These are phyloP conservation scores for Parambassis ranga DNA, from an alignment of 2,797 vertebrate species.

Conservation along the genomic window DNA sequence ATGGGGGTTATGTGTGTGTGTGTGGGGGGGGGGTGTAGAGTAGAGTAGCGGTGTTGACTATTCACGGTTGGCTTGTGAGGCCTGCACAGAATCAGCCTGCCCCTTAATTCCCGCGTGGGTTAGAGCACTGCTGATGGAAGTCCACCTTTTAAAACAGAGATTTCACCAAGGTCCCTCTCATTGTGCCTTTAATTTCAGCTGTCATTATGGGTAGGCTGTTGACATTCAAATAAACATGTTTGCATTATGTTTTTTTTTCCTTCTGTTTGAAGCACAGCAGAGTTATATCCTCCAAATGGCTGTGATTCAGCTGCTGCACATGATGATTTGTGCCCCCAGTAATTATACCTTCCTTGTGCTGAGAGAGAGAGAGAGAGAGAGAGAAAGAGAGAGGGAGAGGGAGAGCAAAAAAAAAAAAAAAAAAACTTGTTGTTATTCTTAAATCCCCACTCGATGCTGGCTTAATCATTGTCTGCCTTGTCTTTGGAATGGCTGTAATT, in stretches of 20 bases:
- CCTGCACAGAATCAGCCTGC: conserved; percentile 13
- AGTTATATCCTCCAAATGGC: conserved; percentile 51
- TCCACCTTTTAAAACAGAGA: conserved; percentile 19
- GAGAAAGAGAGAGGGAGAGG: not conserved
- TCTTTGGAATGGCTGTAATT: conserved; percentile 73
- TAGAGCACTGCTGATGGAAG: conserved; percentile 15
- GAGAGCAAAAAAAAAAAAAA: not conserved
- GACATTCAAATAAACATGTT: conserved; percentile 56
- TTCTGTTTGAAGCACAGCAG: conserved; percentile 20
- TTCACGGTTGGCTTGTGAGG: conserved; percentile 32
- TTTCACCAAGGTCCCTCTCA: conserved; percentile 19
- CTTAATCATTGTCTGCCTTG: conserved; percentile 74
- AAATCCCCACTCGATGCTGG: conserved; percentile 69
- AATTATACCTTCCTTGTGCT: conserved; percentile 67
- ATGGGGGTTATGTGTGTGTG: not conserved
- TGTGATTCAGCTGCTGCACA: conserved; percentile 61
- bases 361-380: not conserved
- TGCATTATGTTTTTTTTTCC: conserved; percentile 17
- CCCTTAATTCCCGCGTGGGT: not conserved
- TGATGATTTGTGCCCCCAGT: conserved; percentile 66
- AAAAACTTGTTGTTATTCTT: conserved; percentile 66
- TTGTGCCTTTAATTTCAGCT: conserved; percentile 39
- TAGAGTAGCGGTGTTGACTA: conserved; percentile 6
- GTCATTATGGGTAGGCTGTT: conserved; percentile 21
- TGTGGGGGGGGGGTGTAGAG: not conserved